Percentiles rank a stretch among this genome's conserved stretches.
These are phyloP conservation scores for Sebastes paucispinis DNA, from an alignment of 2,797 vertebrate species.

Conservation along the genomic window DNA sequence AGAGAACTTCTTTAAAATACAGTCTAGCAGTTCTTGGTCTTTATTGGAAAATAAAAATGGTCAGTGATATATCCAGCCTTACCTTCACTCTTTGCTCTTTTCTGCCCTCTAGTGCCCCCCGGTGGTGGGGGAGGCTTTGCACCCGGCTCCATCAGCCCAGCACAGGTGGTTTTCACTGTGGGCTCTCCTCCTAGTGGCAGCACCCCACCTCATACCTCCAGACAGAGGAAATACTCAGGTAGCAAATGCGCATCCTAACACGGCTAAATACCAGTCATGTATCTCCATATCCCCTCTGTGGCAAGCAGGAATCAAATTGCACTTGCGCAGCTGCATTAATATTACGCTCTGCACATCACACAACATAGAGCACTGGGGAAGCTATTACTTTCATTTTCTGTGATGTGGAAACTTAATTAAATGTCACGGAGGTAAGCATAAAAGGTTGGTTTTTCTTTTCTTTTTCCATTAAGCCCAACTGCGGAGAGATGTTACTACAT, in stretches of 20 bases:
- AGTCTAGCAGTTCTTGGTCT: not conserved
- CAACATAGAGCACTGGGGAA: not conserved
- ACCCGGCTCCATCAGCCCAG: conserved; percentile 86
- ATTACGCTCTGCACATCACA: not conserved
- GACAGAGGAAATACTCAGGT: conserved; percentile 94
- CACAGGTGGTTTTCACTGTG: conserved; percentile 94
- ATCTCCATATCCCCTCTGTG: not conserved
- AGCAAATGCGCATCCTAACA: conserved; percentile 4
- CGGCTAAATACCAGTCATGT: not conserved
- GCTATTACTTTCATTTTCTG: conserved; percentile 1
- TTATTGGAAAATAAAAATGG: not conserved
- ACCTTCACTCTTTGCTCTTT: not conserved
- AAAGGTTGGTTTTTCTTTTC: not conserved
- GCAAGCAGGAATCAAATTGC: not conserved
- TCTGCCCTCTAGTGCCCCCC: conserved; percentile 80
- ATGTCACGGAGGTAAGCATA: not conserved
- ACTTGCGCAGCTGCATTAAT: not conserved
- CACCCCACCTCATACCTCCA: conserved; percentile 87
- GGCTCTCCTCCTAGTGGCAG: conserved; percentile 93
- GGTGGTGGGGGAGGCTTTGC: conserved; percentile 82
- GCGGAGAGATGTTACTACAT: not conserved
- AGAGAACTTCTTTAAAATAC: not conserved
- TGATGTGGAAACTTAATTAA: conserved; percentile 19
- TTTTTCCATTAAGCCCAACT: not conserved
- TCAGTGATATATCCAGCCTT: not conserved